These are phyloP conservation scores for Formica exsecta DNA, from an alignment of 1,140 invertebrate species.

Conservation along the genomic window DNA sequence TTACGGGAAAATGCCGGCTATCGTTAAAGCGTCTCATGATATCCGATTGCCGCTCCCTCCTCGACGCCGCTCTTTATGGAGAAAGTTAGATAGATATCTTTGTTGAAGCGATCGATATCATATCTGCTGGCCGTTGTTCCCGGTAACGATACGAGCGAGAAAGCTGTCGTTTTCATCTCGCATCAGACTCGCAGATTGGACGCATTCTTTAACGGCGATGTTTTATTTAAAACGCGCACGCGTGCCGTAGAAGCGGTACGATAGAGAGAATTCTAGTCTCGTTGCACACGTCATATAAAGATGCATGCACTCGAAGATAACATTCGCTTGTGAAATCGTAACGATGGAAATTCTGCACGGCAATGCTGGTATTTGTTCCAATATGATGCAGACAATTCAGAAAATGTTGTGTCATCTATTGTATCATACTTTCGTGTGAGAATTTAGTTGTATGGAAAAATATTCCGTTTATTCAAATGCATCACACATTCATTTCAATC, in stretches of 20 bases:
- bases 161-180: constrained; percentile 11
- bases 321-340: constrained; percentile 36
- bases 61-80: not conserved
- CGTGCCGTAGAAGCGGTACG: not conserved
- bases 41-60: constrained; percentile 17
- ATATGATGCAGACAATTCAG: constrained; percentile 14
- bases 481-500: constrained; percentile 36
- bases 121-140: constrained; percentile 42
- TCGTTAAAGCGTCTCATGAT: constrained; percentile 47
- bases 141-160: constrained; percentile 37
- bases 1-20: constrained; percentile 39
- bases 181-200: not conserved
- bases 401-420: not conserved
- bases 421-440: not conserved
- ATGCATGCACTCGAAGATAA: constrained; percentile 10
- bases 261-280: not conserved
- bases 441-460: constrained; percentile 8
- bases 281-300: constrained; percentile 3
- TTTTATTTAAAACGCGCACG: not conserved
- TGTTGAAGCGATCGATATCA: constrained; percentile 30
- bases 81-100: constrained; percentile 16
- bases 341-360: constrained; percentile 12
- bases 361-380: constrained; percentile 19
- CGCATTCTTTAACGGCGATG: constrained; percentile 3
- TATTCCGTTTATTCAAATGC: constrained; percentile 30